Evolutionary conservation across 2,113 vertebrate species (phyloP).

Genomic region (Ploceus nigricollis): DNA sequence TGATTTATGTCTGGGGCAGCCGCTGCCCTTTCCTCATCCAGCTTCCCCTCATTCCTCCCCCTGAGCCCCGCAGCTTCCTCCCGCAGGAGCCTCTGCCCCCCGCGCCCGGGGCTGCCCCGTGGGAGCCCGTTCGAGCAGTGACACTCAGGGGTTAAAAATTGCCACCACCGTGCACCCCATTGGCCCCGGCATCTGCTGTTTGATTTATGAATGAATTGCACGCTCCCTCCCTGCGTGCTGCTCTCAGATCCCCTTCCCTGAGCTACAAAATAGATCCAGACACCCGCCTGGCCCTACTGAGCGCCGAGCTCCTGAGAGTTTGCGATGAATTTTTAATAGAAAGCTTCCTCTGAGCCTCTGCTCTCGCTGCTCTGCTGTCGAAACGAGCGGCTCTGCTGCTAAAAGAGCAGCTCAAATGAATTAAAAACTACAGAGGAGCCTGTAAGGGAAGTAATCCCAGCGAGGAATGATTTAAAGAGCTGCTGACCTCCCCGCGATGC

Average conservation of each 20-base stretch:
- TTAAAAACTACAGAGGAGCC: conserved; percentile 37
- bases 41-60: not conserved
- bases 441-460: conserved; percentile 14
- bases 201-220: conserved; percentile 48
- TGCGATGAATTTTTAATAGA: conserved; percentile 68
- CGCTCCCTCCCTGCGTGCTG: conserved; percentile 40
- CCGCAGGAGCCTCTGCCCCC: not conserved
- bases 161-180: not conserved
- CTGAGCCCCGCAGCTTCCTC: not conserved
- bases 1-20: not conserved
- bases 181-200: conserved; percentile 6
- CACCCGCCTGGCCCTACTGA: conserved; percentile 13
- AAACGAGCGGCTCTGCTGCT: not conserved
- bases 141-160: conserved; percentile 46
- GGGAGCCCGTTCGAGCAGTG: not conserved
- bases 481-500: conserved; percentile 11
- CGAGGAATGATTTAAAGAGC: conserved; percentile 17
- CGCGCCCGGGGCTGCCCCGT: not conserved
- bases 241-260: conserved; percentile 49
- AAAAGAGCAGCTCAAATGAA: conserved; percentile 49
- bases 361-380: not conserved
- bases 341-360: conserved; percentile 55
- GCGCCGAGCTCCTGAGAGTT: conserved; percentile 29
- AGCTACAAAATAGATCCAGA: conserved; percentile 46
- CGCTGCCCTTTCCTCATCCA: not conserved